Conservation (phyloP, 2,888 invertebrate species). For the Cephus runcator region DNA sequence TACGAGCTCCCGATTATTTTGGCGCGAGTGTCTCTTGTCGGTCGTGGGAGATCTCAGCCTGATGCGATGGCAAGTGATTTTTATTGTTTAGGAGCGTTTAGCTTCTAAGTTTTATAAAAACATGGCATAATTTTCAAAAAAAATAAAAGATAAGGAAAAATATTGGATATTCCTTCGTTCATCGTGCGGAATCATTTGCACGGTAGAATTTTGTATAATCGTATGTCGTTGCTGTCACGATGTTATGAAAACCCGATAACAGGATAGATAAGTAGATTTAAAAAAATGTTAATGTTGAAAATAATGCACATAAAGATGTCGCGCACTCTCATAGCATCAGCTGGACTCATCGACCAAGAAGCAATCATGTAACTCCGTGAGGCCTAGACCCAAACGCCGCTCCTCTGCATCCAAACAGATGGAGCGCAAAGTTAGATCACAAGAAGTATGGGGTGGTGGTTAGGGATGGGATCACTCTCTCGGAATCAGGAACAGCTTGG, state of each 20-base stretch:
- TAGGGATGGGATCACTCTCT: conserved; percentile 91
- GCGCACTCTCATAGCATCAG: conserved; percentile 45
- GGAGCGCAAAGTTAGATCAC: conserved; percentile 67
- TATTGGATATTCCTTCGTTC: conserved; percentile 2
- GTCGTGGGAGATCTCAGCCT: conserved; percentile 42
- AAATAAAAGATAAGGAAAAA: not conserved
- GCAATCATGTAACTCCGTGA: conserved; percentile 35
- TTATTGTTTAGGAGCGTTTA: conserved; percentile 35
- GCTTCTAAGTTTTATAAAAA: conserved; percentile 41
- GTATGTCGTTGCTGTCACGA: not conserved
- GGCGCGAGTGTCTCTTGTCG: not conserved
- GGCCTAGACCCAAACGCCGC: conserved; percentile 43
- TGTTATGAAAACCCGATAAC: not conserved
- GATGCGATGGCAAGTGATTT: conserved; percentile 43
- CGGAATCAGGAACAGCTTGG: conserved; percentile 93
- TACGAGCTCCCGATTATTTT: not conserved
- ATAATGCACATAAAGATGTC: conserved; percentile 22
- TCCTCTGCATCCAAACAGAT: conserved; percentile 45
- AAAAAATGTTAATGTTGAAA: not conserved
- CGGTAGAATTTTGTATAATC: not conserved
- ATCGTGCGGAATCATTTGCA: not conserved
- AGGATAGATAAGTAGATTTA: not conserved
- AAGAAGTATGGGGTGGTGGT: conserved; percentile 98
- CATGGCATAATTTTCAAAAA: conserved; percentile 21
- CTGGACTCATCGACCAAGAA: conserved; percentile 30